Evolutionary conservation across 2,888 invertebrate species (phyloP).

Genomic region (Brenthis ino): DNA sequence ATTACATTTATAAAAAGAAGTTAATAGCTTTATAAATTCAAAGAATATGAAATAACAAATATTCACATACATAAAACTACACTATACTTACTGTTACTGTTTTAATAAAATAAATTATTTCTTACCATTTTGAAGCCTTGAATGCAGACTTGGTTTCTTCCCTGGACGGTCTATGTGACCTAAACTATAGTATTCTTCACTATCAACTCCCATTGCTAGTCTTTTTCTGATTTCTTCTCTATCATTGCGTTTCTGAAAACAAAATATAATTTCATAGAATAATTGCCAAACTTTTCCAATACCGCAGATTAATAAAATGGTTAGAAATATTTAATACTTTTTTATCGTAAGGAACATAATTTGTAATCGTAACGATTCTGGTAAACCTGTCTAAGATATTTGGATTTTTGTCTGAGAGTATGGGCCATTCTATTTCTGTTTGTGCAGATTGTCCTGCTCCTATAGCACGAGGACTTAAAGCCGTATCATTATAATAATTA

Average conservation of each 20-base stretch:
- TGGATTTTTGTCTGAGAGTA: constrained; percentile 72
- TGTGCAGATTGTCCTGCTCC: constrained; percentile 69
- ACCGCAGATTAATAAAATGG: not conserved
- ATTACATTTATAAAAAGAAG: too few relatives aligned
- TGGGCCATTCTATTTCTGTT: constrained; percentile 82
- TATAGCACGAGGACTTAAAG: constrained; percentile 81
- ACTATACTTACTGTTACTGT: not conserved
- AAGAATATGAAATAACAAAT: constrained; percentile 18
- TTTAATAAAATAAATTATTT: constrained; percentile 28
- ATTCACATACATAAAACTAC: not conserved
- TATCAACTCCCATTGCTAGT: constrained; percentile 92
- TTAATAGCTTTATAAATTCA: too few relatives aligned
- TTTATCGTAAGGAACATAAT: constrained; percentile 52
- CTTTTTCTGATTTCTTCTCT: constrained; percentile 94
- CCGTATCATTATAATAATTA: constrained; percentile 65
- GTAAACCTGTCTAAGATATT: constrained; percentile 77
- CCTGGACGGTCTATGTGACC: constrained; percentile 85
- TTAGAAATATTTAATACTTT: constrained; percentile 50
- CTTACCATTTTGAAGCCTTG: constrained; percentile 92
- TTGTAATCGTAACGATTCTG: constrained; percentile 64
- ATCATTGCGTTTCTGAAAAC: constrained; percentile 92
- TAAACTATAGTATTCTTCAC: constrained; percentile 87
- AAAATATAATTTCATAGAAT: constrained; percentile 9
- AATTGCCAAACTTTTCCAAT: not conserved
- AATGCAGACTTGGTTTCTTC: constrained; percentile 93